Conservation (phyloP, 1,140 invertebrate species). For the Drosophila kurseongensis region DNA sequence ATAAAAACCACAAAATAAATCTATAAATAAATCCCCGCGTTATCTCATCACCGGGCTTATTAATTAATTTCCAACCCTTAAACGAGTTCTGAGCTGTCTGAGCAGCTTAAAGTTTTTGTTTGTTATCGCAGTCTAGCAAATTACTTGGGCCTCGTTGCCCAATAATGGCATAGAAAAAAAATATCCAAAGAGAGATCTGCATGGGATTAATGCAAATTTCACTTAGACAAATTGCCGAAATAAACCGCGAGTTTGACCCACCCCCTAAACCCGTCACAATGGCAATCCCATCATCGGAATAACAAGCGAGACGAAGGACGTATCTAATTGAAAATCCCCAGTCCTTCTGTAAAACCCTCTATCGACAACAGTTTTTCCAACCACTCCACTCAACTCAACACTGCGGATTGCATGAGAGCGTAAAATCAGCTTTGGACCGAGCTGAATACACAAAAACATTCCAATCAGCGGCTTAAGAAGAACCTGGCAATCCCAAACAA, state of each 20-base stretch:
- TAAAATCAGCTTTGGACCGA: conserved; percentile 67
- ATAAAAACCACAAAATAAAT: conserved; percentile 12
- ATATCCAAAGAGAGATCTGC: conserved; percentile 11
- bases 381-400: conserved; percentile 26
- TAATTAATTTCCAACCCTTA: conserved; percentile 43
- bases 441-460: conserved; percentile 67
- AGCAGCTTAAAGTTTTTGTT: conserved; percentile 45
- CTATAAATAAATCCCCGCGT: conserved; percentile 20
- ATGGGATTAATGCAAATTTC: conserved; percentile 75
- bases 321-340: conserved; percentile 79
- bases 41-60: conserved; percentile 29
- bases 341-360: conserved; percentile 46
- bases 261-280: conserved; percentile 32
- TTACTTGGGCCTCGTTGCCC: conserved; percentile 55
- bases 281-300: conserved; percentile 40
- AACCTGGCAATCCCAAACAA: conserved; percentile 44
- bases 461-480: conserved; percentile 77
- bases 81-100: conserved; percentile 18
- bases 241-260: conserved; percentile 66
- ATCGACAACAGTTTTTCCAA: conserved; percentile 38
- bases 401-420: conserved; percentile 54
- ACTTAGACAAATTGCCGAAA: conserved; percentile 72
- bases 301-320: conserved; percentile 51
- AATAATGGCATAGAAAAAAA: conserved; percentile 36
- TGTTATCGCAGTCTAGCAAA: conserved; percentile 51